Evolutionary conservation across 1,140 invertebrate genomes (phyloP).

Genomic region (Bombus terrestris): DNA sequence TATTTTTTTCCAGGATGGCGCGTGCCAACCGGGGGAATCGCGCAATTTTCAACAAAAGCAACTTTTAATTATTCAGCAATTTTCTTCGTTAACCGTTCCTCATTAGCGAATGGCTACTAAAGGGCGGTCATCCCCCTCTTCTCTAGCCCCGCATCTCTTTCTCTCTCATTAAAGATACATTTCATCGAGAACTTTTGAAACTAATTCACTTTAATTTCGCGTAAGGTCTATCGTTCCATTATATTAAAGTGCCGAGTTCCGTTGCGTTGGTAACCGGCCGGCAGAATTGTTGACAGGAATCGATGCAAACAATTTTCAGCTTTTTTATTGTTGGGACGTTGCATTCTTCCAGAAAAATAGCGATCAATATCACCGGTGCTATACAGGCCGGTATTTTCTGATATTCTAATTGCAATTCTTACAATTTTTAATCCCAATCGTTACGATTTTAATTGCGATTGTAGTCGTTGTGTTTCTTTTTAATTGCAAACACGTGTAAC

Average conservation of each 20-base stretch:
- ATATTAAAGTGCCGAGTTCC: slow-evolving; percentile 45
- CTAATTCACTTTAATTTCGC: slow-evolving; percentile 57
- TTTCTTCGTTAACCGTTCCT: slow-evolving; percentile 61
- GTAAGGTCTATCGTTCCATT: slow-evolving; percentile 21
- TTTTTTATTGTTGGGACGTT: neutral
- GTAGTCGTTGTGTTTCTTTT: too few species aligned
- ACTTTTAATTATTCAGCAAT: slow-evolving; percentile 59
- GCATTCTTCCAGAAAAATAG: neutral
- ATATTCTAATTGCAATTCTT: neutral
- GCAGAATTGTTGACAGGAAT: neutral
- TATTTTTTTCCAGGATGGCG: neutral
- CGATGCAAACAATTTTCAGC: neutral
- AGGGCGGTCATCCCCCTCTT: neutral
- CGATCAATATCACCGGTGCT: neutral
- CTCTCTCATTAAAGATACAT: slow-evolving; percentile 59
- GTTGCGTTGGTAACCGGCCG: neutral
- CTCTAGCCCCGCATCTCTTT: neutral
- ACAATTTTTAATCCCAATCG: neutral
- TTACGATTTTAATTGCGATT: too few species aligned
- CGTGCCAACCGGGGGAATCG: slow-evolving; percentile 5
- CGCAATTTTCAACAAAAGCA: slow-evolving; percentile 53
- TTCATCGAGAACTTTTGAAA: slow-evolving; percentile 55
- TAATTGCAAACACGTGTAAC: too few species aligned
- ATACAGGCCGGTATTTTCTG: neutral
- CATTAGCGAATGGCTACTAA: slow-evolving; percentile 61